Evolutionary conservation across 2,797 vertebrate species (phyloP).

Genomic region (Furcifer pardalis): DNA sequence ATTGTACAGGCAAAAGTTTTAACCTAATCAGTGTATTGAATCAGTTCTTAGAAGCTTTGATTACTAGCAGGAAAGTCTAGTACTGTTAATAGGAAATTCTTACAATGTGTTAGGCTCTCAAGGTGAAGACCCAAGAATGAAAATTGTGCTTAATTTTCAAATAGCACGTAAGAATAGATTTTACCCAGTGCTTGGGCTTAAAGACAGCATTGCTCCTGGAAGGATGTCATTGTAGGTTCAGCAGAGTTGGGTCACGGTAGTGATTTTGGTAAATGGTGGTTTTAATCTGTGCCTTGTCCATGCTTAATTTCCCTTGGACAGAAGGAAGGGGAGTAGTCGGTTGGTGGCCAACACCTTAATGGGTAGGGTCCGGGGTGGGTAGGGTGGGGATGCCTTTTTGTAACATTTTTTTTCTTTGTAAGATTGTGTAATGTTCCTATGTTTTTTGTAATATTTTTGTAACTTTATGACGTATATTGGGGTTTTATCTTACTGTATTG

Average conservation of each 20-base stretch:
- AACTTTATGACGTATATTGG: too few species aligned
- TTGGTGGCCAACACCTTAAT: too few species aligned
- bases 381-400: too few species aligned
- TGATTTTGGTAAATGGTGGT: neutral
- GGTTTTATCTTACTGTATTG: too few species aligned
- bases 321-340: too few species aligned
- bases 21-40: neutral
- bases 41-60: conserved; percentile 17
- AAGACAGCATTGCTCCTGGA: neutral
- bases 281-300: neutral
- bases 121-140: neutral
- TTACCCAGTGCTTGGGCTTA: neutral
- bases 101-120: conserved; percentile 2
- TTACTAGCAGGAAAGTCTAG: neutral
- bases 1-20: neutral
- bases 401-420: too few species aligned
- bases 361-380: too few species aligned
- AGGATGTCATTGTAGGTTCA: neutral
- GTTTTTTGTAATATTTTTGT: too few species aligned
- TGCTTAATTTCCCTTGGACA: too few species aligned
- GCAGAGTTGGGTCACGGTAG: neutral
- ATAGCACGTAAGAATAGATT: neutral
- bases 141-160: neutral
- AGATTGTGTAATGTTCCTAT: too few species aligned
- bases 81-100: neutral